These are phyloP conservation scores for Zhengitettix transpicula DNA, from an alignment of 2,888 invertebrate genomes.

Conservation along the genomic window DNA sequence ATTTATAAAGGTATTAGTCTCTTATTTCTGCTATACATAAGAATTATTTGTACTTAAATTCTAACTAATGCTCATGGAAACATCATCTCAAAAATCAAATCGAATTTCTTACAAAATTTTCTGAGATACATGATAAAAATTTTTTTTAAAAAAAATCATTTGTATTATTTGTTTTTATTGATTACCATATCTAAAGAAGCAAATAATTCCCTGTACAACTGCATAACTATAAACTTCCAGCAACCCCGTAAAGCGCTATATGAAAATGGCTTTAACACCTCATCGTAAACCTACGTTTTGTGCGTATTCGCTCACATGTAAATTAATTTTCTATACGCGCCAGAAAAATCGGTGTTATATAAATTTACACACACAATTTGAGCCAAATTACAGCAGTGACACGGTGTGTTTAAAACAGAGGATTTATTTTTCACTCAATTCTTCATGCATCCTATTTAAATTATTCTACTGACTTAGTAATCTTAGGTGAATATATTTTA, in stretches of 20 bases:
- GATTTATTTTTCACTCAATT: too few species aligned
- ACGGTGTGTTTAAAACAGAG: neutral
- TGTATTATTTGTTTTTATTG: slow-evolving; percentile 3
- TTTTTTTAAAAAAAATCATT: neutral
- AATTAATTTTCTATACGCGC: neutral
- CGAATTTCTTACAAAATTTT: neutral
- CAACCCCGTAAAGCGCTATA: neutral
- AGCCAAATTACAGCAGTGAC: slow-evolving; percentile 1
- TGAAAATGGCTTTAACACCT: neutral
- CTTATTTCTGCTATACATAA: too few species aligned
- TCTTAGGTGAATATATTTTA: too few species aligned
- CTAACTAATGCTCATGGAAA: too few species aligned
- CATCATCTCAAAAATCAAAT: neutral
- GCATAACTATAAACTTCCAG: neutral
- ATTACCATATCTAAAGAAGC: slow-evolving; percentile 9
- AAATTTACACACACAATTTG: neutral
- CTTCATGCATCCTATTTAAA: too few species aligned
- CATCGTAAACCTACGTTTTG: neutral
- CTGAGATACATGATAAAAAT: neutral
- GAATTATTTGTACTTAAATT: too few species aligned
- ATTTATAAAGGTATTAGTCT: too few species aligned
- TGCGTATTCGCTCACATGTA: neutral
- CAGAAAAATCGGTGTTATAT: neutral
- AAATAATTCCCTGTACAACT: slow-evolving; percentile 1
- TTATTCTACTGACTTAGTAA: too few species aligned